Base-by-base conservation (phyloP, 23 tunicate genomes). In the Corella eumyota region DNA sequence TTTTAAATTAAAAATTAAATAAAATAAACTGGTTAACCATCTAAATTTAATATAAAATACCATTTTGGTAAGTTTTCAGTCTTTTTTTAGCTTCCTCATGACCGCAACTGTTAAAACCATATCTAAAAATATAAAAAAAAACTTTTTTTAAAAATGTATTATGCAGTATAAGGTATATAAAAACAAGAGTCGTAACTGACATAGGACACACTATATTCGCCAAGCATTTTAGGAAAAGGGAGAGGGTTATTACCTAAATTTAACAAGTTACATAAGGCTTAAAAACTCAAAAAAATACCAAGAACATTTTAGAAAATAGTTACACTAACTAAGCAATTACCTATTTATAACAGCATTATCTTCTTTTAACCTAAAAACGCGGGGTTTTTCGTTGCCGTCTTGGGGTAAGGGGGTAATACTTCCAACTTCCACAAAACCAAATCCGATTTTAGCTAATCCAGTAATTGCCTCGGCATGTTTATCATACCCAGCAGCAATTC, bases 41-140 rank as follows among this genome's bases (percentile, higher is more conserved):
- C 11, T 15, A 40, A 40, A 40, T 9, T 40, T 40, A 40, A 40
- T 11, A 9, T 40, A 40, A 9, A 40, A 9, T 40, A 51, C 57
- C 57, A 5, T 11, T 7, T 5, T n/a, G 20, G 22, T 51, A 4
- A 15, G 23, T 58, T 32, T 78, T 68, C 49, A 88, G 61, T 30
- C 96, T 40, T 40, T 66, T 26, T 2, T 32, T 61, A 13, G 73
- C 96, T 26, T 9, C 56, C 23, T 88, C 77, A 72, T 88, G 96
- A 17, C 96, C 96, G 68, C 79, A 72, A 61, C 96, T 88, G 56
- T 88, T 88, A 88, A 88, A 88, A 15, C 96, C 96, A 78, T 88
- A 88, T 36, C 91, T 68, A 36, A 17, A 24, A 64, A 61, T n/a
- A 3, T 7, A 30, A n/a, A n/a, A n/a, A n/a, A n/a, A n/a, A n/a